Evolutionary conservation across 2,888 invertebrate genomes (phyloP).

Genomic region (Cosmopolites sordidus): DNA sequence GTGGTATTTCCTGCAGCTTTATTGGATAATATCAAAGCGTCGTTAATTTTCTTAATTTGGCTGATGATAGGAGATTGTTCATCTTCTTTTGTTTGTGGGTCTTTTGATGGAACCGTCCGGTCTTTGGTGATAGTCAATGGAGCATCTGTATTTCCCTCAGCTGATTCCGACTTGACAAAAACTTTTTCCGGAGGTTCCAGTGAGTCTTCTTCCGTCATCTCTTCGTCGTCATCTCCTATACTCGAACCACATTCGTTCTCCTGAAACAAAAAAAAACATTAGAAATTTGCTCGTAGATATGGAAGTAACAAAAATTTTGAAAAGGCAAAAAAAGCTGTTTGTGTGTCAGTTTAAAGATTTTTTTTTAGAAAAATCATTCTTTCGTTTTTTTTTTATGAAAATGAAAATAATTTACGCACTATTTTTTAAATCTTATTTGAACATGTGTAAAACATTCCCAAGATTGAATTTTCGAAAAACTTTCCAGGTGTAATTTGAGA

Average conservation of each 20-base stretch:
- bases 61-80: slow-evolving; percentile 18
- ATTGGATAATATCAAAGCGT: slow-evolving; percentile 23
- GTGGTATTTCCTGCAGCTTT: slow-evolving; percentile 5
- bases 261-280: slow-evolving; percentile 33
- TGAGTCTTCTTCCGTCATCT: slow-evolving; percentile 25
- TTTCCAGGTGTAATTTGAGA: no score
- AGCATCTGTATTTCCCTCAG: background rate
- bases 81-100: background rate
- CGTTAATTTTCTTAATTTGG: slow-evolving; percentile 22
- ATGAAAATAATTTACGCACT: no score
- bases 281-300: no score
- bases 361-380: no score
- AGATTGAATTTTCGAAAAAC: no score
- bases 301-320: no score
- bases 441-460: no score
- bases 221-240: slow-evolving; percentile 27
- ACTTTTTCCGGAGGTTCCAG: slow-evolving; percentile 17
- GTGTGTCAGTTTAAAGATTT: no score
- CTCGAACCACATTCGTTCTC: slow-evolving; percentile 26
- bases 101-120: background rate
- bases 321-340: no score
- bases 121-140: background rate
- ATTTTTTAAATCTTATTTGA: no score
- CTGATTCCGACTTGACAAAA: background rate
- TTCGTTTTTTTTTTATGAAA: no score